Percentiles rank a stretch among this genome's conserved stretches.
Evolutionary conservation across 2,113 vertebrate genomes (phyloP).

Genomic region (Pandion haliaetus): DNA sequence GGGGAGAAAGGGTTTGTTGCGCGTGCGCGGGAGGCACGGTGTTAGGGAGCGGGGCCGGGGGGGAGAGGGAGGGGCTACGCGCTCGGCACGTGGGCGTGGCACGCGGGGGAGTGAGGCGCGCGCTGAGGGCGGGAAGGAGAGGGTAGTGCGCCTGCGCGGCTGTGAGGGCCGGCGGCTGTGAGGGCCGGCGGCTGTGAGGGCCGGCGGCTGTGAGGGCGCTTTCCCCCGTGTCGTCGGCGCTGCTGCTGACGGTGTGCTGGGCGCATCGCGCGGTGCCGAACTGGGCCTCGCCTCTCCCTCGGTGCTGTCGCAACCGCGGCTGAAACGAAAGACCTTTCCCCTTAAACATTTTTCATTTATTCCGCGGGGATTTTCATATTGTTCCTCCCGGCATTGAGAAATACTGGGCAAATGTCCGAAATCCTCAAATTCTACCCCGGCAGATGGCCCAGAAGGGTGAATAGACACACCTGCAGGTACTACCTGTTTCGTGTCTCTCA

Average conservation of each 20-base stretch:
- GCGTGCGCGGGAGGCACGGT: background rate
- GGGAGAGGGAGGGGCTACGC: no score
- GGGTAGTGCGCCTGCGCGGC: background rate
- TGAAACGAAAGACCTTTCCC: background rate
- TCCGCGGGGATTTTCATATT: rapidly evolving
- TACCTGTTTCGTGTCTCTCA: background rate
- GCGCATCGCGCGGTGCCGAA: rapidly evolving
- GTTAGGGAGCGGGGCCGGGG: rapidly evolving
- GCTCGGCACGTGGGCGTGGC: background rate
- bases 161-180: no score
- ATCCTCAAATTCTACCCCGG: background rate
- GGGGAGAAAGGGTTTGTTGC: rapidly evolving
- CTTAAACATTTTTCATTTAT: background rate
- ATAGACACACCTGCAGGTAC: background rate
- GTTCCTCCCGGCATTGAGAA: rapidly evolving
- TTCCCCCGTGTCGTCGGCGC: rapidly evolving
- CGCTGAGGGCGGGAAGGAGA: background rate
- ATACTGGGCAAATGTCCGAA: background rate
- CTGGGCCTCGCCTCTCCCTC: rapidly evolving
- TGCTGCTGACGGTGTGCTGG: no score
- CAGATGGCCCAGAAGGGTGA: background rate
- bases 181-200: rapidly evolving
- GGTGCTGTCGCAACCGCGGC: rapidly evolving
- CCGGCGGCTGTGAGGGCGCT: rapidly evolving
- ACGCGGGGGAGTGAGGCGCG: no score